Conservation (phyloP, 2,888 invertebrate species). For the Stenodema calcarata region DNA sequence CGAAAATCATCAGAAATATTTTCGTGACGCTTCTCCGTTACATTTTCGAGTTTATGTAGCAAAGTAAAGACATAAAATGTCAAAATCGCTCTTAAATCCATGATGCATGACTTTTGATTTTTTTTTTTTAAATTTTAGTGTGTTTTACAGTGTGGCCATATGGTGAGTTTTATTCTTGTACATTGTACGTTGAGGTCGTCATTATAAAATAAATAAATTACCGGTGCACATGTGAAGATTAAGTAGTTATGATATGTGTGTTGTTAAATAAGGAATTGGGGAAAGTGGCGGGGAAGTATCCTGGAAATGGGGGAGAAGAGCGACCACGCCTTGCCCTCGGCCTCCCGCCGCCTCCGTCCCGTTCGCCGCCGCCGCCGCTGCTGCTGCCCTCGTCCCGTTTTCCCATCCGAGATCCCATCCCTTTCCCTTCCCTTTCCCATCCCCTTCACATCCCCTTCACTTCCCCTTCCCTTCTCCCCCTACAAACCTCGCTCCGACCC, state of each 20-base stretch:
- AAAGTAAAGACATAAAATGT: no score
- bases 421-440: background rate
- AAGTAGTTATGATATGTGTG: slow-evolving; percentile 18
- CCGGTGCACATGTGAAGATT: background rate
- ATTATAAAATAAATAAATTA: background rate
- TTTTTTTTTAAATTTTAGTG: no score
- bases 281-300: slow-evolving; percentile 21
- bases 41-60: no score
- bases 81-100: no score
- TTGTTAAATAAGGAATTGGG: background rate
- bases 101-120: no score
- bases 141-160: no score
- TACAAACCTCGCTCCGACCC: background rate
- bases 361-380: background rate
- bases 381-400: background rate
- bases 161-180: no score
- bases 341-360: background rate
- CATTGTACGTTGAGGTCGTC: background rate
- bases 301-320: background rate
- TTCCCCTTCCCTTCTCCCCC: background rate
- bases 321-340: slow-evolving; percentile 28
- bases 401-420: no score
- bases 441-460: background rate
- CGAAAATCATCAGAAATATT: no score
- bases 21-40: no score